Conservation (phyloP, 2,113 vertebrate genomes). For the Gorsachius goisagi region DNA sequence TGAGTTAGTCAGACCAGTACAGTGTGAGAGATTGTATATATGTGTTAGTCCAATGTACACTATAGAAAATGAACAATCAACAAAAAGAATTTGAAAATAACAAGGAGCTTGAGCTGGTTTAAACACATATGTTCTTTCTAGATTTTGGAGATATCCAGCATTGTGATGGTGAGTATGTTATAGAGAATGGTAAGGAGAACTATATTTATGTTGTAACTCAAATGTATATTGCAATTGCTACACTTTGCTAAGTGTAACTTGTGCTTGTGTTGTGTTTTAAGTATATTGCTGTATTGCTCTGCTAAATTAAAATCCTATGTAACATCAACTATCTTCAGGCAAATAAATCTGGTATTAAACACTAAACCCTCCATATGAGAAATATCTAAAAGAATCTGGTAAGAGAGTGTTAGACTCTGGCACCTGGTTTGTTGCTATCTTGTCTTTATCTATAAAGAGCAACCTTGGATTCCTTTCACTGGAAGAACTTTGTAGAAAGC, state of each 20-base stretch:
- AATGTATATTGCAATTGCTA: not conserved
- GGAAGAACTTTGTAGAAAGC: not conserved
- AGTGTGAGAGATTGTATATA: fast-evolving
- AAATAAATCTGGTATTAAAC: not conserved
- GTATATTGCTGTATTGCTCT: not conserved
- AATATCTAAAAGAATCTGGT: not conserved
- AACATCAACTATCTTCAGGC: not conserved
- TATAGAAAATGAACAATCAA: not conserved
- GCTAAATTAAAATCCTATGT: not conserved
- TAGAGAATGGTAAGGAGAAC: not conserved
- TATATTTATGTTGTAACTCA: not conserved
- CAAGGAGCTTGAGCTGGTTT: not conserved
- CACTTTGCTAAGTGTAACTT: not conserved
- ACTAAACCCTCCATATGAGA: not conserved
- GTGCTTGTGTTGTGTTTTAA: not conserved
- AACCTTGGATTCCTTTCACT: not conserved
- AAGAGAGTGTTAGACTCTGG: not conserved
- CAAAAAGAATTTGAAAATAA: not conserved
- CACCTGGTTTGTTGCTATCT: not conserved
- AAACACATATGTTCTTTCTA: not conserved
- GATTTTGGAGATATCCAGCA: not conserved
- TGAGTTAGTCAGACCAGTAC: not conserved
- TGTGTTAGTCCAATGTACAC: not conserved
- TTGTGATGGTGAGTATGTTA: not conserved
- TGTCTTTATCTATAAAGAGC: not conserved